These are phyloP conservation scores for Hypsopygia costalis DNA, from an alignment of 2,888 invertebrate genomes.

Conservation along the genomic window DNA sequence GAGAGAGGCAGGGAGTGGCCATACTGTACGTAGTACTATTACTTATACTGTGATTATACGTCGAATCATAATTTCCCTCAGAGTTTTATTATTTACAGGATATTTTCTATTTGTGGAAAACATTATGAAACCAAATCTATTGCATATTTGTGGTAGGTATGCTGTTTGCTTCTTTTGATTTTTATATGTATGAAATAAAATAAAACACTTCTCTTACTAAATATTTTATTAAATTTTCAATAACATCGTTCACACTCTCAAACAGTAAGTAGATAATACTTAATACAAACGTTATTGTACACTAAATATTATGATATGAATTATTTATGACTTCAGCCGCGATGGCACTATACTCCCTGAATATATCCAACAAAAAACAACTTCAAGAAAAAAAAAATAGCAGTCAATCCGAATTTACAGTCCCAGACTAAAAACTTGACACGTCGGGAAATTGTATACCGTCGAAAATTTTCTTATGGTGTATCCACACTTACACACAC, in stretches of 20 bases:
- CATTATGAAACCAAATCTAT: too few species aligned
- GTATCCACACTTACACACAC: too few species aligned
- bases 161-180: too few species aligned
- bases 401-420: not conserved
- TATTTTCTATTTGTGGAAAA: too few species aligned
- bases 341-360: conserved; percentile 50
- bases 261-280: conserved; percentile 69
- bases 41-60: too few species aligned
- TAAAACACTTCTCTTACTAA: conserved; percentile 34
- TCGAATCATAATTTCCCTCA: too few species aligned
- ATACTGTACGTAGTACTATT: too few species aligned
- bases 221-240: conserved; percentile 65
- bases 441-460: not conserved
- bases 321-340: conserved; percentile 48
- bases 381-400: not conserved
- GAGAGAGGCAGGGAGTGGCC: too few species aligned
- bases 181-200: too few species aligned
- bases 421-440: not conserved
- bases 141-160: too few species aligned
- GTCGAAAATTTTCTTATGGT: too few species aligned
- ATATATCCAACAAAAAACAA: conserved; percentile 9
- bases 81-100: too few species aligned
- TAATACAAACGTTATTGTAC: conserved; percentile 43
- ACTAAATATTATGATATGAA: conserved; percentile 23
- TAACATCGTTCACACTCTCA: conserved; percentile 48